phyloP scores from a whole-genome alignment of 2,888 invertebrate species.

The Trichopoda pennipes region DNA sequence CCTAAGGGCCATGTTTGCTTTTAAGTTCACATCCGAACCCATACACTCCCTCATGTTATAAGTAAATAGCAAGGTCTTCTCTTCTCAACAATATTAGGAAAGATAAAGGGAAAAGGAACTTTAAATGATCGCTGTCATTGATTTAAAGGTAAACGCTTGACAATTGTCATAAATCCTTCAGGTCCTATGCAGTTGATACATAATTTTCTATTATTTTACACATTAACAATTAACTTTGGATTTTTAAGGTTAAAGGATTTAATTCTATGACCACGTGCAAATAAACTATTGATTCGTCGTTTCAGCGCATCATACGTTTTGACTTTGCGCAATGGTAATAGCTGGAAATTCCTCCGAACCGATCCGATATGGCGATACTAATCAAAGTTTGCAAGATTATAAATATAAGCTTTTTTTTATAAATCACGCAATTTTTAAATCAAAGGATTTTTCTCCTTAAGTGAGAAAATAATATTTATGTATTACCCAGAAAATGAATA shows the following conservation, averaged over 20 bases:
- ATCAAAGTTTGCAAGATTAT: no score
- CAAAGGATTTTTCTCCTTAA: no score
- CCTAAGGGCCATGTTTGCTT: constrained; percentile 51
- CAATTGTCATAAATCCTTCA: constrained; percentile 70
- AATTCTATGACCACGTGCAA: neutral
- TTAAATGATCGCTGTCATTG: constrained; percentile 60
- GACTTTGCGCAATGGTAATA: no score
- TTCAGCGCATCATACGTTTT: no score
- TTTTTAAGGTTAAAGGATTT: constrained; percentile 17
- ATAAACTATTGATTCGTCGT: no score
- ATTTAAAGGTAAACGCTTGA: constrained; percentile 67
- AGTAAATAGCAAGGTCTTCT: constrained; percentile 23
- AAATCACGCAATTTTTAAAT: no score
- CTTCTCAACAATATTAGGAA: constrained; percentile 3
- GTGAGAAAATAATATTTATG: no score
- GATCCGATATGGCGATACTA: no score
- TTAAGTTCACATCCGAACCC: neutral
- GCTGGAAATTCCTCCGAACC: no score
- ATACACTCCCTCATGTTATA: no score
- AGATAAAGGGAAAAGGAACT: constrained; percentile 32
- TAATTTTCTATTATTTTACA: constrained; percentile 26
- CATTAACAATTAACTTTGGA: constrained; percentile 9
- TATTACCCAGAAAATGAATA: no score
- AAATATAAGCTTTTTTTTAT: no score
- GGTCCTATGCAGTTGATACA: constrained; percentile 42